Evolutionary conservation across 1,140 invertebrate genomes (phyloP), one percentile per base, ranked within the genome.

Genomic region (Drosophila sechellia): DNA sequence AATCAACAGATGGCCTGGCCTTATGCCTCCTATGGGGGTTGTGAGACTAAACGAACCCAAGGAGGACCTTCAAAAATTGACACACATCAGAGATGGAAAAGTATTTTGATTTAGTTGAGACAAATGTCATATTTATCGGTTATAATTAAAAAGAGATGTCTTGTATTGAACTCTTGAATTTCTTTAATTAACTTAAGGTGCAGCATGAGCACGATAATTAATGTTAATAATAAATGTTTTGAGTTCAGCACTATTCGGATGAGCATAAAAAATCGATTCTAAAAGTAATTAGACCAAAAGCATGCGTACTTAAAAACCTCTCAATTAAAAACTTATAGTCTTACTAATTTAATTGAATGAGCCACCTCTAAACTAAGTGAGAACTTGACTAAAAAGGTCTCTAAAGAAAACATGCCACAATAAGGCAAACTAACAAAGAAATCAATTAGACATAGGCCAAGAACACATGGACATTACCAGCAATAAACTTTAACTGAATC

Each of bases 401-500:
- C 17, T 20, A 31, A 6, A 5, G 2, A 49, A 70, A 71, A 57
- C 52, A 31, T 61, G 22, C 37, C 56, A 15, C 42, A 69, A 56
- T 49, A 40, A 53, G 54, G 31, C 15, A 13, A 64, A 20, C 43
- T 20, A 35, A 22, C 27, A 10, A 57, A 74, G 25, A 55, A 57
- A 17, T 27, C 60, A 66, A 66, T 76, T 60, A 76, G 60, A 46
- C 72, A 66, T 46, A n/a, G 10, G 10, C 39, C 43, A n/a, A 63
- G 75, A 76, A 76, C 72, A 76, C 71, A 53, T 76, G 72, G 45
- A n/a, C 53, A 76, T 76, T 76, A 65, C 13, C 17, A 22, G 10
- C 3, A 12, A 39, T 22, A n/a, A 66, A 17, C 50, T 25, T 34
- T 1, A 42, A 13, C 53, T 76, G 72, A 76, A 57, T 76, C 72